Percentiles rank a stretch among this genome's conserved stretches.
Evolutionary conservation across 2,113 vertebrate genomes (phyloP).

Genomic region (Scatophagus argus): DNA sequence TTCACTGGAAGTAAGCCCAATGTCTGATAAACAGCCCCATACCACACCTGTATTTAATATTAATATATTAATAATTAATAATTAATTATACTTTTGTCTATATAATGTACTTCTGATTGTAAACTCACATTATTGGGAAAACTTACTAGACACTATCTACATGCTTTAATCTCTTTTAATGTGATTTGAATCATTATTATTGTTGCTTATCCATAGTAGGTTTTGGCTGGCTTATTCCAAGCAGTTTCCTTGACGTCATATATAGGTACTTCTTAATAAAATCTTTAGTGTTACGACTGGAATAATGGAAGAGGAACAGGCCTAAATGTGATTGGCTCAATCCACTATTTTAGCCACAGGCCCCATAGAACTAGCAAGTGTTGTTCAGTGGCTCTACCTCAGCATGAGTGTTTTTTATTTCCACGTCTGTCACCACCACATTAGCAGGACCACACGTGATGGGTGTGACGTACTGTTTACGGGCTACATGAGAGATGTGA

Average conservation of each 20-base stretch:
- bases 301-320: slow-evolving; percentile 65
- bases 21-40: too few species aligned
- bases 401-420: slow-evolving; percentile 29
- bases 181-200: slow-evolving; percentile 25
- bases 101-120: too few species aligned
- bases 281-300: slow-evolving; percentile 73
- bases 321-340: slow-evolving; percentile 44
- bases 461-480: slow-evolving; percentile 35
- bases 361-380: slow-evolving; percentile 39
- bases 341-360: slow-evolving; percentile 39
- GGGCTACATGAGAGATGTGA: slow-evolving; percentile 10
- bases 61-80: too few species aligned
- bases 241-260: slow-evolving; percentile 65
- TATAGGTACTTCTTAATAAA: slow-evolving; percentile 75
- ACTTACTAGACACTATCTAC: slow-evolving; percentile 1
- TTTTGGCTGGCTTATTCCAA: slow-evolving; percentile 67
- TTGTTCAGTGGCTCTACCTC: too few species aligned
- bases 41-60: too few species aligned
- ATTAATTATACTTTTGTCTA: too few species aligned
- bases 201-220: not conserved
- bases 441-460: slow-evolving; percentile 40
- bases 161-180: slow-evolving; percentile 23
- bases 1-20: too few species aligned
- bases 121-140: not conserved
- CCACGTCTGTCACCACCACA: slow-evolving; percentile 26